Evolutionary conservation across 2,888 invertebrate species (phyloP).

Genomic region (Spisula subtruncata): DNA sequence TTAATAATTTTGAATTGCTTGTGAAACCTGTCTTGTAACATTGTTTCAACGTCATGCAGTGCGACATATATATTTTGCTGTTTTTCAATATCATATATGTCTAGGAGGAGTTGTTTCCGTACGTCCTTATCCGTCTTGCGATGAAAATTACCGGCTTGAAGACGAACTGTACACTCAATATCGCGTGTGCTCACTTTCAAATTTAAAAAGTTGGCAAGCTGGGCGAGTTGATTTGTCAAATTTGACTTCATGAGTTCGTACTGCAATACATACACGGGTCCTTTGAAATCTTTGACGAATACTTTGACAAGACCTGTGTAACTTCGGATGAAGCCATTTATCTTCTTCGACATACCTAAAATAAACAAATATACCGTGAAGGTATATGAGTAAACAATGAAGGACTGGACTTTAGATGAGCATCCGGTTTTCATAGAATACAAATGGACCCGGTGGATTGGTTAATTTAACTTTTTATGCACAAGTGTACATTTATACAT

Average conservation of each 20-base stretch:
- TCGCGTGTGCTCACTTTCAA: neutral
- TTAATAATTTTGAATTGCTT: neutral
- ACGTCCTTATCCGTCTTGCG: neutral
- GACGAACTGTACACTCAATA: neutral
- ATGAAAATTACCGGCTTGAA: slow-evolving; percentile 14
- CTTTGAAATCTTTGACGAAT: neutral
- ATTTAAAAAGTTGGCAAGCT: neutral
- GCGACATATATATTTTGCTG: neutral
- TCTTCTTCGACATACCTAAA: neutral
- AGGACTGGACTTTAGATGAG: neutral
- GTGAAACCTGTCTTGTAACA: neutral
- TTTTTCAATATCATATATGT: neutral
- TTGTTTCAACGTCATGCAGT: neutral
- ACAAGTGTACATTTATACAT: too few relatives aligned
- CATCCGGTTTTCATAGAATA: too few relatives aligned
- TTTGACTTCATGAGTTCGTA: neutral
- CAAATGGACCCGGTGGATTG: too few relatives aligned
- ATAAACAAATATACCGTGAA: neutral
- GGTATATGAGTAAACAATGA: too few relatives aligned
- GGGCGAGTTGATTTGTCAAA: neutral
- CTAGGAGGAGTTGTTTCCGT: neutral
- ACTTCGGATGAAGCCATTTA: neutral
- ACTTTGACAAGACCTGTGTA: neutral
- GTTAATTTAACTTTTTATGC: too few relatives aligned
- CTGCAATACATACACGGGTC: neutral